Percentiles rank a stretch among this genome's conserved stretches.
Evolutionary conservation across 2,113 vertebrate genomes (phyloP).

Genomic region (Prunella fulvescens): DNA sequence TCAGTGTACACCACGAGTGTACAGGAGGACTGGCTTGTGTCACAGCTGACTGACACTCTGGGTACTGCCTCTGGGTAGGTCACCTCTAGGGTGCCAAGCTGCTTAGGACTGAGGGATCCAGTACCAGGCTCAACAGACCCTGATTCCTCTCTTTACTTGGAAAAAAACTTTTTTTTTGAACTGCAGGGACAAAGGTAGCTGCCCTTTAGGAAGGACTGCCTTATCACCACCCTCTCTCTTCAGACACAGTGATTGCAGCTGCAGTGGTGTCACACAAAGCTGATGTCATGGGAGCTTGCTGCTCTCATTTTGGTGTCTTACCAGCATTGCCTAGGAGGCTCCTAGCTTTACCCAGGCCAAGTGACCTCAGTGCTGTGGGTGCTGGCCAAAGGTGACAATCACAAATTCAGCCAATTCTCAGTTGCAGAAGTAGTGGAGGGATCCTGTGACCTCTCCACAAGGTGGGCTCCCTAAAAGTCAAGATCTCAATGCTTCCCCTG

Average conservation of each 20-base stretch:
- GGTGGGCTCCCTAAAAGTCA: neutral
- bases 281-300: neutral
- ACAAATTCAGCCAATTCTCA: neutral
- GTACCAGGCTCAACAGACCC: neutral
- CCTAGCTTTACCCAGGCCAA: neutral
- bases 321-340: neutral
- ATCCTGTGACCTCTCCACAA: neutral
- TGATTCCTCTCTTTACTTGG: neutral
- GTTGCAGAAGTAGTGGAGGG: neutral
- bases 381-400: neutral
- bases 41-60: neutral
- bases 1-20: fast-evolving
- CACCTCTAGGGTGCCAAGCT: neutral
- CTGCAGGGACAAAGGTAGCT: neutral
- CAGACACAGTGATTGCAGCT: fast-evolving
- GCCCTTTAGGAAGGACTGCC: neutral
- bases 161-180: neutral
- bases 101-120: neutral
- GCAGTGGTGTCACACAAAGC: neutral
- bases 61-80: neutral
- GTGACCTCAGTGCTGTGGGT: neutral
- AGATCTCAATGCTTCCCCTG: neutral
- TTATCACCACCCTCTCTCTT: neutral
- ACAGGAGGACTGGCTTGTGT: neutral
- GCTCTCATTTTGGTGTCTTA: neutral